A percentile compares a stretch with the other conserved stretches of the same genome.
phyloP scores from a whole-genome alignment of 2,888 invertebrate genomes.

The Ophion obscuratus region DNA sequence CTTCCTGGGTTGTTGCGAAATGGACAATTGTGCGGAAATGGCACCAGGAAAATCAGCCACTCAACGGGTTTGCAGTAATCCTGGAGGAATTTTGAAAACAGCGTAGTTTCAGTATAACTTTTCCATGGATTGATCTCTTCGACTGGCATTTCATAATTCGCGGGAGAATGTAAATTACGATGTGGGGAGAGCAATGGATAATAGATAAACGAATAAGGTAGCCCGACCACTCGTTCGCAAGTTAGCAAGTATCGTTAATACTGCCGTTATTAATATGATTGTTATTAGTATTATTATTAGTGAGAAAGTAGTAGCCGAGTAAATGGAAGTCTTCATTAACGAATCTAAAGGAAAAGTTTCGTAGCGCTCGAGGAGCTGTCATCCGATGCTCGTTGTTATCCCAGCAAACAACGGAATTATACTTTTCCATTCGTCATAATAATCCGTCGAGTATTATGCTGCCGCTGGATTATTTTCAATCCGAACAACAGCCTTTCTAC shows the following conservation, averaged over 20 bases:
- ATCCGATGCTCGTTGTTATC: constrained; percentile 39
- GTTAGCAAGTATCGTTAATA: neutral
- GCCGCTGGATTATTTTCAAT: constrained; percentile 23
- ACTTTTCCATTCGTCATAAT: constrained; percentile 41
- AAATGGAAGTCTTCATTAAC: constrained; percentile 47
- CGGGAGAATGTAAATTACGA: neutral
- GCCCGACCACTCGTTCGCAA: neutral
- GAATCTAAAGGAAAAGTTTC: constrained; percentile 51
- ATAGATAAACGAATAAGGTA: neutral
- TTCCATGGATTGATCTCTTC: neutral
- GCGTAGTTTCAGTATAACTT: neutral
- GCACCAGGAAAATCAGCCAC: neutral
- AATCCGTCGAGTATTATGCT: constrained; percentile 18
- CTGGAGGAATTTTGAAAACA: neutral
- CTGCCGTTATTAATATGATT: constrained; percentile 59
- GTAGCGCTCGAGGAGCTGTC: constrained; percentile 17
- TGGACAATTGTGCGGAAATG: neutral
- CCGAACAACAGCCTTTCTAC: constrained; percentile 36
- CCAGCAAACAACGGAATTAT: constrained; percentile 18
- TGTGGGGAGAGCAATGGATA: neutral
- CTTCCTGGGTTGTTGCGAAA: neutral
- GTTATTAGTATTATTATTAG: constrained; percentile 58
- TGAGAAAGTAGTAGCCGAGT: constrained; percentile 61
- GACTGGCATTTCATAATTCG: neutral
- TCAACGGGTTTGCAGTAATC: neutral